Conservation (phyloP, 2,113 vertebrate species). For the Canis aureus region DNA sequence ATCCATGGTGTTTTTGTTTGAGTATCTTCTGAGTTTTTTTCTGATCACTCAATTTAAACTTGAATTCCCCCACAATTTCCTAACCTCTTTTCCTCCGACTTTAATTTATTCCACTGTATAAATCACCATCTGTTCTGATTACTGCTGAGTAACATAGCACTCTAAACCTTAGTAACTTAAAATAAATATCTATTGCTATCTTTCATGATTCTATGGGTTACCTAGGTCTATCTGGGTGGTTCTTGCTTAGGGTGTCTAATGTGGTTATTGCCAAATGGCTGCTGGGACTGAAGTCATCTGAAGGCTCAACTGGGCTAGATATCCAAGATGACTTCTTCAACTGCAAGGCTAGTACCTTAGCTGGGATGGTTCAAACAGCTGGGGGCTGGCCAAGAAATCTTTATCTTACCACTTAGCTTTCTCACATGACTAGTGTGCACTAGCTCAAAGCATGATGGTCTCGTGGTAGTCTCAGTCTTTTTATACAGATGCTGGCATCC, state of each 20-base stretch:
- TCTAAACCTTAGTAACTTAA: background rate
- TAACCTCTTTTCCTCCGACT: background rate
- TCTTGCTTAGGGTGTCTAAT: background rate
- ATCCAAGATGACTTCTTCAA: background rate
- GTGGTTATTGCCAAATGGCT: background rate
- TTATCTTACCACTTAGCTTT: background rate
- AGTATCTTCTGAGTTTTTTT: background rate
- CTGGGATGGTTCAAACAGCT: background rate
- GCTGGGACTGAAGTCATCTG: background rate
- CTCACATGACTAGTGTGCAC: background rate
- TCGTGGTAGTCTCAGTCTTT: background rate
- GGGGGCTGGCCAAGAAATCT: background rate
- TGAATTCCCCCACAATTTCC: background rate
- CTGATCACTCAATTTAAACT: background rate
- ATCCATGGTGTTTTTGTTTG: background rate
- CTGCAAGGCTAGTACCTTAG: background rate
- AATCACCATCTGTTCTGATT: conserved; percentile 8
- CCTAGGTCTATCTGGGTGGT: background rate
- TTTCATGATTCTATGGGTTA: background rate
- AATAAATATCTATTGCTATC: background rate
- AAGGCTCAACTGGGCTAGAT: background rate
- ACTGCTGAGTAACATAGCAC: background rate
- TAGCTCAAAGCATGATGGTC: background rate
- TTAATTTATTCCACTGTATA: background rate
- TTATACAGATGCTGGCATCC: background rate